A percentile compares a stretch with the other conserved stretches of the same genome.
Evolutionary conservation across 53 echinoderm and acorn worm species (phyloP).

Genomic region (Luidia sarsii): DNA sequence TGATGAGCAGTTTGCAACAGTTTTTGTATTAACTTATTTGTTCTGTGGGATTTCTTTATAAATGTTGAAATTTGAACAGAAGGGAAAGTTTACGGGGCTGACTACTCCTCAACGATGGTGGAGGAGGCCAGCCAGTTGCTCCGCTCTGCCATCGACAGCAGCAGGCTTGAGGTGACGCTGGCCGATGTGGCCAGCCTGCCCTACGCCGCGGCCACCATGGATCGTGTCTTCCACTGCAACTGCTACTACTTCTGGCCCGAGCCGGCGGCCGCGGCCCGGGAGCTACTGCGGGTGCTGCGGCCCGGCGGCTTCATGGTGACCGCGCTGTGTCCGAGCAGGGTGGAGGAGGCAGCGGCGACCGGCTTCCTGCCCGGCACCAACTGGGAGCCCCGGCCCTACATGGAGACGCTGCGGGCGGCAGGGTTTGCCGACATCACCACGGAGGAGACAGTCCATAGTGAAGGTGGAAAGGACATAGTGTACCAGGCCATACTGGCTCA

Average conservation of each 20-base stretch:
- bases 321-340: conserved; percentile 7
- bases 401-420: conserved; percentile 57
- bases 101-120: conserved; percentile 84
- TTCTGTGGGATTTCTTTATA: too few species aligned
- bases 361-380: conserved; percentile 55
- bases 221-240: conserved; percentile 85
- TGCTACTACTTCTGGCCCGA: conserved; percentile 99
- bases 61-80: too few species aligned
- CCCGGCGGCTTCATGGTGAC: conserved; percentile 83
- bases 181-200: conserved; percentile 77
- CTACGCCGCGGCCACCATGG: conserved; percentile 71
- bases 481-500: conserved; percentile 47
- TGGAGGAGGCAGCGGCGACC: neutral
- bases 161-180: conserved; percentile 57
- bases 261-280: conserved; percentile 28
- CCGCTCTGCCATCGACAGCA: conserved; percentile 59
- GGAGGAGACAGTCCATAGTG: conserved; percentile 42
- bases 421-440: conserved; percentile 65
- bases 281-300: conserved; percentile 76
- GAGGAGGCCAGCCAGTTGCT: conserved; percentile 48
- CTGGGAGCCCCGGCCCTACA: conserved; percentile 68
- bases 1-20: too few species aligned
- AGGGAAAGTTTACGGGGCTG: conserved; percentile 84
- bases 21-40: too few species aligned
- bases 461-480: neutral